A percentile compares a stretch with the other conserved stretches of the same genome.
Conservation (phyloP, 2,888 invertebrate species). For the Cephalotes varians region DNA sequence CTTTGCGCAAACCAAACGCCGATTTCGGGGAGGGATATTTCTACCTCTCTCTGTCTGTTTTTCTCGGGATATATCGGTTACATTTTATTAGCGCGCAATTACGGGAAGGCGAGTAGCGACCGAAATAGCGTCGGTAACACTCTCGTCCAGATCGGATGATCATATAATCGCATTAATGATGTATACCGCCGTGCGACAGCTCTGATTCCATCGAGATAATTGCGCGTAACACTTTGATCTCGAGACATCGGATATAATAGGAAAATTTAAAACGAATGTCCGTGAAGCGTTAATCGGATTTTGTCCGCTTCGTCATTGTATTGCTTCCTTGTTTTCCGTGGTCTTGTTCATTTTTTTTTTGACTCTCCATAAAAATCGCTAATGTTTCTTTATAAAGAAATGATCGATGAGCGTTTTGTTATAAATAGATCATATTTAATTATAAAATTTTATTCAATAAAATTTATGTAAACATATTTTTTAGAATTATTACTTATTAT, state of each 20-base stretch:
- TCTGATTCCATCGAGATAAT: conserved; percentile 29
- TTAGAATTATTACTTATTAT: background rate
- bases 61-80: conserved; percentile 34
- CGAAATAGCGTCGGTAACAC: conserved; percentile 12
- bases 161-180: conserved; percentile 43
- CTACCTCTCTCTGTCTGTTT: background rate
- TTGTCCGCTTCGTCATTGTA: background rate
- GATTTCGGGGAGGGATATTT: conserved; percentile 62
- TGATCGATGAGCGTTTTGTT: background rate
- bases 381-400: background rate
- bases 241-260: conserved; percentile 10
- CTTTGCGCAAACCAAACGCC: conserved; percentile 31
- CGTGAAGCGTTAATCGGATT: background rate
- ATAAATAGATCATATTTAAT: background rate
- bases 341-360: background rate
- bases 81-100: conserved; percentile 44
- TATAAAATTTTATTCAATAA: background rate
- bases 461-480: background rate
- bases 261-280: conserved; percentile 18
- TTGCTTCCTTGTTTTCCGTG: background rate
- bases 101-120: conserved; percentile 29
- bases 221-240: conserved; percentile 25
- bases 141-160: conserved; percentile 9
- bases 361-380: background rate
- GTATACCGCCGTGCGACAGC: conserved; percentile 15